These are phyloP conservation scores for Eremobia ochroleuca DNA, from an alignment of 2,888 invertebrate species.

Conservation along the genomic window DNA sequence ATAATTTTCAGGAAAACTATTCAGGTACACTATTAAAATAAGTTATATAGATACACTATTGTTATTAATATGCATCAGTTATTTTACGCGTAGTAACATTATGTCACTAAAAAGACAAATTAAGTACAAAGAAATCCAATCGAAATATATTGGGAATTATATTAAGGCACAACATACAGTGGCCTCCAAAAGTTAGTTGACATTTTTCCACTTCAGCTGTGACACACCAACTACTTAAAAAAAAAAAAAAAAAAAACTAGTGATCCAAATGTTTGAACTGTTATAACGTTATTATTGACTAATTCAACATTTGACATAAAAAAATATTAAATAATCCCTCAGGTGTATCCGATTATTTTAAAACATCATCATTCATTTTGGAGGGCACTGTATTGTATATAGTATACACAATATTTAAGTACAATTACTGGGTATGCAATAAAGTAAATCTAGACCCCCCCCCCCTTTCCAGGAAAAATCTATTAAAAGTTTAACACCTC, in stretches of 20 bases:
- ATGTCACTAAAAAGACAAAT: neutral
- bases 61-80: neutral
- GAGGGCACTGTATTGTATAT: neutral
- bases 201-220: neutral
- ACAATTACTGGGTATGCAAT: too few species aligned
- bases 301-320: neutral
- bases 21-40: conserved; percentile 9
- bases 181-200: neutral
- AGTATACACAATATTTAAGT: neutral
- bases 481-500: neutral
- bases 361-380: neutral
- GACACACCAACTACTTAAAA: too few species aligned
- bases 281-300: neutral
- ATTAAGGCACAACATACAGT: too few species aligned
- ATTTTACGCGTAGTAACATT: neutral
- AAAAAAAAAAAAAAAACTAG: too few species aligned
- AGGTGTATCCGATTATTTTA: neutral
- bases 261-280: neutral
- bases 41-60: neutral
- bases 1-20: conserved; percentile 27
- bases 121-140: neutral
- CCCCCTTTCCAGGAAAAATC: too few species aligned
- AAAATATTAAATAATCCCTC: neutral
- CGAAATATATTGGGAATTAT: neutral
- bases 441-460: too few species aligned